Evolutionary conservation across 2,888 invertebrate species (phyloP), one percentile per base, ranked within the genome.

Genomic region (Busseola fusca): DNA sequence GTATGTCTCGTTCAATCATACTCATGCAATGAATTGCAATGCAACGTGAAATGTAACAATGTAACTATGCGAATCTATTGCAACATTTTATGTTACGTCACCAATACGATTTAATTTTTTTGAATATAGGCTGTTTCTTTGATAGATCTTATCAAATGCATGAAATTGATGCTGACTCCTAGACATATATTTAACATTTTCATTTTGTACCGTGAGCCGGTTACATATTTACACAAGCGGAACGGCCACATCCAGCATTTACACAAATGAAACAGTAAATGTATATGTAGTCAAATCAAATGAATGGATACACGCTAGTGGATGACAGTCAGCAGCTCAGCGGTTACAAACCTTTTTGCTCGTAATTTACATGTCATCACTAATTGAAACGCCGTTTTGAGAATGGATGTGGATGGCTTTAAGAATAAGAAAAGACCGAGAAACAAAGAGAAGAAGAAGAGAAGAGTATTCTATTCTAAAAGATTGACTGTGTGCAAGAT

Each of bases 281-380:
- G 12, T 56, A 56, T 74, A 56, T 34, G 56, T 34, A 34, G 21
- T n/a, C n/a, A 59, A 16, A 63, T 54, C 42, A 63, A 64, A 54
- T 16, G 25, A n/a, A 74, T 54, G 9, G 9, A n/a, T 30, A 21
- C 27, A 18, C 25, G 3, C 40, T 18, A 25, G 12, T 60, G 16
- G 14, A 45, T 54, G 37, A 42, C 18, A 72, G 52, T 42, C 16
- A 0, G n/a, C n/a, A 48, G 18, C 0, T 30, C 34, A 54, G 34
- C 1, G 27, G 52, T 54, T 45, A 54, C 27, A 50, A 62, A 57
- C 12, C 45, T 34, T 42, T 30, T 59, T 30, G 5, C 6, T 30
- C 10, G 50, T 54, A 64, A 27, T 45, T 30, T 0, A 18, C 21
- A 14, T 27, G 14, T 21, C 37, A 54, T 68, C 59, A 25, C 27